Percentiles rank a stretch among this genome's conserved stretches.
These are phyloP conservation scores for Nematopogon swammerdamellus DNA, from an alignment of 2,888 invertebrate species.

Conservation along the genomic window DNA sequence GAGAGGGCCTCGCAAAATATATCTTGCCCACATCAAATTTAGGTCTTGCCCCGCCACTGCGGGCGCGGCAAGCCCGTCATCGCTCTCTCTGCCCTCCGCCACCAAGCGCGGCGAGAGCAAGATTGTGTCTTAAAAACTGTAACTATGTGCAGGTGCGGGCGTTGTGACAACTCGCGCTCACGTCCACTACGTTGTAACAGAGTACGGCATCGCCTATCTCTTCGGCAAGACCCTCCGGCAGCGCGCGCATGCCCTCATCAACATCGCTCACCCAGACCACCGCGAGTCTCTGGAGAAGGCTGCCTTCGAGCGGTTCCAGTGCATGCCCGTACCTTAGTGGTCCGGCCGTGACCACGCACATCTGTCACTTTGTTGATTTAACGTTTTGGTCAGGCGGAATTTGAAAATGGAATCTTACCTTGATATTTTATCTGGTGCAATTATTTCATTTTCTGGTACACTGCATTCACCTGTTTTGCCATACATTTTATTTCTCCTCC, in stretches of 20 bases:
- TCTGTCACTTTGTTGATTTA: no score
- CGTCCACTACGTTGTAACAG: constrained; percentile 91
- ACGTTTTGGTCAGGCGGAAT: no score
- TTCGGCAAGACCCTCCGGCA: constrained; percentile 90
- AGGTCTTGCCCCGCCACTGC: no score
- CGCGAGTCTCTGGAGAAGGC: constrained; percentile 80
- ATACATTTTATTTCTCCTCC: no score
- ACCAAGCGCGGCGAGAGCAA: constrained; percentile 79
- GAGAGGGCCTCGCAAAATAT: no score
- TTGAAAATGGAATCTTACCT: no score
- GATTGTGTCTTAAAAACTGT: constrained; percentile 85
- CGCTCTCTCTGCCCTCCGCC: constrained; percentile 78
- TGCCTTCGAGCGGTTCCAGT: constrained; percentile 79
- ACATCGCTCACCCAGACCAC: constrained; percentile 87
- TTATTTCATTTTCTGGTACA: no score
- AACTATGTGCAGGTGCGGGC: constrained; percentile 71
- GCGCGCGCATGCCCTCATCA: constrained; percentile 84
- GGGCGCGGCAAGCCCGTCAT: constrained; percentile 90
- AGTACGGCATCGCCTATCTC: constrained; percentile 83
- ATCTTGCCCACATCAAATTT: no score
- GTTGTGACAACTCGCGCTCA: constrained; percentile 91
- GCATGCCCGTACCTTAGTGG: constrained; percentile 64
- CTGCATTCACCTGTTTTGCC: no score
- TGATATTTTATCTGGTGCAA: no score
- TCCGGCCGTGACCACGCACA: not conserved